A percentile compares a stretch with the other conserved stretches of the same genome.
Conservation (phyloP, 2,113 vertebrate genomes). For the Rana temporaria region DNA sequence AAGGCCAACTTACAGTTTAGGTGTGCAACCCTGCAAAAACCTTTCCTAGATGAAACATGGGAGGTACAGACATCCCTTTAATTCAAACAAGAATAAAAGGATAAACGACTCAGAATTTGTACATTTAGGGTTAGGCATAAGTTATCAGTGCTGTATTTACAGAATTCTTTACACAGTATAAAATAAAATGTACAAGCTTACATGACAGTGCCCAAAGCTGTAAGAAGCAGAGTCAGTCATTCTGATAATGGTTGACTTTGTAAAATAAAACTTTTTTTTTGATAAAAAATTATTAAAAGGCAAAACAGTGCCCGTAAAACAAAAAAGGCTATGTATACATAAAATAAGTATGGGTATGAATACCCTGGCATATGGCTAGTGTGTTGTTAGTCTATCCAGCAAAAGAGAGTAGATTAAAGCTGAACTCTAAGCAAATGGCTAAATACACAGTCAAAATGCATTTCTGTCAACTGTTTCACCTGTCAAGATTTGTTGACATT, state of each 20-base stretch:
- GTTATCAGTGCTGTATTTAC: conserved; percentile 49
- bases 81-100: not conserved
- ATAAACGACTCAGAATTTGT: not conserved
- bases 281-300: not conserved
- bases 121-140: conserved; percentile 18
- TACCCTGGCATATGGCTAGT: not conserved
- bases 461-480: no score
- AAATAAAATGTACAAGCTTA: conserved; percentile 4
- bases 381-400: not conserved
- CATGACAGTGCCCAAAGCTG: not conserved
- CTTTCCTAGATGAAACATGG: not conserved
- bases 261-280: not conserved
- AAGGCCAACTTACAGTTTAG: no score
- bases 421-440: no score
- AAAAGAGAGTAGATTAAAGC: not conserved
- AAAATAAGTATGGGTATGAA: not conserved
- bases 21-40: no score
- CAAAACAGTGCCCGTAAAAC: not conserved
- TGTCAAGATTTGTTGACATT: no score
- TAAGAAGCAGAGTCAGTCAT: not conserved
- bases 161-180: conserved; percentile 4
- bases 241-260: not conserved
- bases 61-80: not conserved
- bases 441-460: no score
- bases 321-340: not conserved